Base-by-base conservation (phyloP, 1,140 invertebrate genomes). In the Drosophila azteca region DNA sequence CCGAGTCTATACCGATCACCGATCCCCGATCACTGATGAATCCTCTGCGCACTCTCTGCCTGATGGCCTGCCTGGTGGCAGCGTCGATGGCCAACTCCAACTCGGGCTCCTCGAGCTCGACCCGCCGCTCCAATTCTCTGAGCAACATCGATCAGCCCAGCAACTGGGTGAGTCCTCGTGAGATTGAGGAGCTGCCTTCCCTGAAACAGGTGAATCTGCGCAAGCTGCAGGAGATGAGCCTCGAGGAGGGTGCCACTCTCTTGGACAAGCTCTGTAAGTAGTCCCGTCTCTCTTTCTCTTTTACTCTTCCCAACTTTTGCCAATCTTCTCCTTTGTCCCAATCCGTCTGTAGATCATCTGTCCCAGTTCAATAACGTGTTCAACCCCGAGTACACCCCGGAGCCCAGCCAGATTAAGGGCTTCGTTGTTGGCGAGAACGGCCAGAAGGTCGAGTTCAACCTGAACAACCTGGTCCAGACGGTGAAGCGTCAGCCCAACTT, bases 181-280 rank as follows among this genome's bases (percentile, higher is more conserved):
- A 91, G 9, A 77, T 91, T 5, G 79, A 91, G 41, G 63, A 76
- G 35, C 52, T 91, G 70, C 90, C 90, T 3, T 35, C 58, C 26
- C 55, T 91, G 6, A 82, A 89, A 59, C 71, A 91, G 26, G 70
- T 91, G 15, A 85, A 51, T 2, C 60, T 91, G 26, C 66, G 77
- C 24, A 62, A 76, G 55, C 82, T 91, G 53, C 83, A 91, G 59
- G 69, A 78, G 50, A 79, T 90, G 85, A 76, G 73, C 26, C 57
- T 75, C 4, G 77, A 91, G 31, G 90, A 91, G 22, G 90, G 90
- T 6, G 79, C 82, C 50, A 68, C 63, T 1, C 41, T 90, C 35
- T 15, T 90, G 63, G 71, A 87, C 44, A 77, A 69, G n/a, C 51
- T 87, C n/a, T 90, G 90, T 90, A 64, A 82, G 80, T 89, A 39